Evolutionary conservation across 2,797 vertebrate species (phyloP).

Genomic region (Sebastolobus altivelis): DNA sequence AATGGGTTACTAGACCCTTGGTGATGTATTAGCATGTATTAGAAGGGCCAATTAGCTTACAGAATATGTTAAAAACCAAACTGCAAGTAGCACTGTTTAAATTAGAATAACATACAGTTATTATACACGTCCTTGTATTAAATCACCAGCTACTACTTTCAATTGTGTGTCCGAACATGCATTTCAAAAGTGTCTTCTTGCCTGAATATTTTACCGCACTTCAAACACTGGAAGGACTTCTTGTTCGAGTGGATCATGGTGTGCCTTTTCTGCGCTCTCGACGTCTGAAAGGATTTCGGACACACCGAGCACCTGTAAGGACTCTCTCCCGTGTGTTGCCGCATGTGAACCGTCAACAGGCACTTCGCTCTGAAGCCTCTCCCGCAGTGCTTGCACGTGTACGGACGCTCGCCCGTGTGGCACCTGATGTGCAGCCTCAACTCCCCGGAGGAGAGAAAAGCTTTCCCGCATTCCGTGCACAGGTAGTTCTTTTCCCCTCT

Average conservation of each 20-base stretch:
- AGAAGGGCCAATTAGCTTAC: not conserved
- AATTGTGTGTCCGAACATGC: conserved; percentile 37
- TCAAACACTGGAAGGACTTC: conserved; percentile 52
- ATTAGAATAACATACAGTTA: too few relatives aligned
- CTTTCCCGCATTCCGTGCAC: too few relatives aligned
- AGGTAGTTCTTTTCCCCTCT: too few relatives aligned
- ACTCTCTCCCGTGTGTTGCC: conserved; percentile 22
- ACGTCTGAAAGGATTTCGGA: conserved; percentile 40
- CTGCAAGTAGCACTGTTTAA: too few relatives aligned
- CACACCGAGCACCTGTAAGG: too few relatives aligned
- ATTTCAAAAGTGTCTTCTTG: conserved; percentile 41
- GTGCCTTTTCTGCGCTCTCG: conserved; percentile 36
- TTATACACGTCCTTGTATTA: too few relatives aligned
- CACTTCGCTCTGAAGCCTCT: conserved; percentile 53
- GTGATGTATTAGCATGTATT: not conserved
- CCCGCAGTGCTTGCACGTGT: conserved; percentile 56
- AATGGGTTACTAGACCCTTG: not conserved
- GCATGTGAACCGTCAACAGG: conserved; percentile 38
- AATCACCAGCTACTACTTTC: not conserved
- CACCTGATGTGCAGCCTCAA: conserved; percentile 42
- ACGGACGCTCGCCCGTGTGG: conserved; percentile 59
- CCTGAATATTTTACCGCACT: conserved; percentile 61
- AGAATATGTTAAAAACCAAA: too few relatives aligned
- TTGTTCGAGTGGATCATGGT: conserved; percentile 30
- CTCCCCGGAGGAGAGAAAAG: conserved; percentile 46